These are phyloP conservation scores for Galerucella pusilla DNA, from an alignment of 2,888 invertebrate genomes.

Conservation along the genomic window DNA sequence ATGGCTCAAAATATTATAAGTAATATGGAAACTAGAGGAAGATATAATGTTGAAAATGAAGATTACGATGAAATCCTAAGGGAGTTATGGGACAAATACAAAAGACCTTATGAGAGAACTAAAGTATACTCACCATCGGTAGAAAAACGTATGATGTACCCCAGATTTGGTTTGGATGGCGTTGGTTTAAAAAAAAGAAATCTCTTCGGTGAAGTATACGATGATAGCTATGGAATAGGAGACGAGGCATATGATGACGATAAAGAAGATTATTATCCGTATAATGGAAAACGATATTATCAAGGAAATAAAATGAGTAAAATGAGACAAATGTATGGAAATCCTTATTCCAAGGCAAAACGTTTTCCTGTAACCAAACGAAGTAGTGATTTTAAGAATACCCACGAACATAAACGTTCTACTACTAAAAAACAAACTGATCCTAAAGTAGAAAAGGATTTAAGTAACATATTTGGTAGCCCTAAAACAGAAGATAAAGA, in stretches of 20 bases:
- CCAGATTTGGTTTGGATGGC: constrained; percentile 58
- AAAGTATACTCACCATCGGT: constrained; percentile 53
- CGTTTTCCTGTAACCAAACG: constrained; percentile 77
- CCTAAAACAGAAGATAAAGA: constrained; percentile 30
- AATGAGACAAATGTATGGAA: constrained; percentile 39
- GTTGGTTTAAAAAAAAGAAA: constrained; percentile 58
- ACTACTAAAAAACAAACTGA: constrained; percentile 67
- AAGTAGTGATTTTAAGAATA: constrained; percentile 63
- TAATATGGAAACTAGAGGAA: constrained; percentile 55
- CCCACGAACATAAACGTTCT: constrained; percentile 56
- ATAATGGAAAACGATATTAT: constrained; percentile 45
- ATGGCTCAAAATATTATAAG: constrained; percentile 56
- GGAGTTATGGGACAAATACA: constrained; percentile 68
- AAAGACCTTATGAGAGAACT: constrained; percentile 55
- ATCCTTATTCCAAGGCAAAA: constrained; percentile 61
- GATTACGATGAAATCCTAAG: constrained; percentile 68
- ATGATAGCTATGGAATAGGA: constrained; percentile 40
- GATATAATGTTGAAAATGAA: constrained; percentile 43
- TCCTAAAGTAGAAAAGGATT: constrained; percentile 76
- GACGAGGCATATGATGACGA: constrained; percentile 47
- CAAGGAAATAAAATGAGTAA: constrained; percentile 46
- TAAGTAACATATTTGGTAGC: constrained; percentile 75
- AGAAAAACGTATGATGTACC: constrained; percentile 56
- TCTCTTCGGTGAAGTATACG: constrained; percentile 41
- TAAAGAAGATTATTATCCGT: constrained; percentile 44